A percentile compares a stretch with the other conserved stretches of the same genome.
Evolutionary conservation across 1,140 invertebrate genomes (phyloP).

Genomic region (Oreohelix idahoensis): DNA sequence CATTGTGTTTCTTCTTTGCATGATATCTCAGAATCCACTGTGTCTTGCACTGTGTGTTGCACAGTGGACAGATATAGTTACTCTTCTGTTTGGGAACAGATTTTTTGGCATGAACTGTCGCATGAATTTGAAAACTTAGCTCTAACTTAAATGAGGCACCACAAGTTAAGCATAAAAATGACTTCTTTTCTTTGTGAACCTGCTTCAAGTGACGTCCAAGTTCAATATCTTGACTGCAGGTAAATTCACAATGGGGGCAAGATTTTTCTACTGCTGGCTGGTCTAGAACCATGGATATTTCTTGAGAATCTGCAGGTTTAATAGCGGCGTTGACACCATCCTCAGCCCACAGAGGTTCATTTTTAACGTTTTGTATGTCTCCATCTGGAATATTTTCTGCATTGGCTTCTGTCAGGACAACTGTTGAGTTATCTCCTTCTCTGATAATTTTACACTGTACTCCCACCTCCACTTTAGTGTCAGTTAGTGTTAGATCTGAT

Average conservation of each 20-base stretch:
- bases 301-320: not conserved
- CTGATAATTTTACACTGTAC: slow-evolving; percentile 19
- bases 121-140: slow-evolving; percentile 23
- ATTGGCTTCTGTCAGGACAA: not conserved
- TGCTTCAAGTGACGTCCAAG: slow-evolving; percentile 23
- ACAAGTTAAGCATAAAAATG: slow-evolving; percentile 21
- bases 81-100: not conserved
- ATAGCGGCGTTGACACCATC: not conserved
- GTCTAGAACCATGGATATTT: not conserved
- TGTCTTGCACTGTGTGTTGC: not conserved
- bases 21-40: not conserved
- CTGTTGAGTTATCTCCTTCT: not conserved
- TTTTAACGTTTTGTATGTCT: not conserved
- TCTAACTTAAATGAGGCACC: slow-evolving; percentile 5
- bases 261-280: not conserved
- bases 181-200: slow-evolving; percentile 10
- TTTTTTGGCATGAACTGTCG: not conserved
- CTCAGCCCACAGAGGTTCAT: slow-evolving; percentile 5
- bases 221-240: slow-evolving; percentile 16
- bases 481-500: not conserved
- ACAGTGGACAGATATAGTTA: slow-evolving; percentile 3
- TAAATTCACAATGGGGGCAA: slow-evolving; percentile 9
- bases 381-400: not conserved
- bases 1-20: not conserved
- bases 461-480: slow-evolving; percentile 1